Base-by-base conservation (phyloP, 1,140 invertebrate species). In the Hypothenemus hampei region DNA sequence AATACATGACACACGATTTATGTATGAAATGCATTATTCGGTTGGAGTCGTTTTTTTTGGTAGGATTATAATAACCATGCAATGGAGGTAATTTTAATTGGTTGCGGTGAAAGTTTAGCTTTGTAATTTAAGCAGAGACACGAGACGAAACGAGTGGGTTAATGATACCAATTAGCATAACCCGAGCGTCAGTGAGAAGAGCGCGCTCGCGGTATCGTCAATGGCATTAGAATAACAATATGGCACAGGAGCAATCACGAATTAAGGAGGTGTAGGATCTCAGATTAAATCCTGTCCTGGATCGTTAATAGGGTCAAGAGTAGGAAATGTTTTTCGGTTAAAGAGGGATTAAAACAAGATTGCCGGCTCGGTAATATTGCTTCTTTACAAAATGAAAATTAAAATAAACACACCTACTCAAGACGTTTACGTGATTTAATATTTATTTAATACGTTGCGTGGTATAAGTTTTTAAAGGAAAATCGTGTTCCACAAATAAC, bases 121-220 rank as follows among this genome's bases (percentile, higher is more conserved):
- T 39, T 39, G 36, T 39, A 39, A 39, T 39, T 39, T 39, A 39
- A 16, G 18, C 36, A 18, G 19, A 15, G 36, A 39, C 36, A 39
- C 36, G 36, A 19, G 26, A 13, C 10, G 36, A 15, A 39, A 39
- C 36, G 36, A 39, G 36, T 39, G 36, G 36, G 36, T 16, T 39
- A 39, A 39, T 39, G 36, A 39, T 39, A 39, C n/a, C n/a, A 39
- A 39, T 39, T 39, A 39, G 36, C 36, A 39, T 39, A 39, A 39
- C 36, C 36, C 36, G n/a, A 39, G 18, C 36, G 10, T n/a, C 19
- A 8, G 36, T n/a, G n/a, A 39, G 18, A 39, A 31, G 8, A n/a
- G n/a, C n/a, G n/a, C n/a, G n/a, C n/a, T n/a, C n/a, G 26, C 26
- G 26, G 26, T 31, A 31, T 31, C 13, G 26, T 31, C 26, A 31